Evolutionary conservation across 2,888 invertebrate genomes (phyloP).

Genomic region (Drepanosiphum platanoidis): DNA sequence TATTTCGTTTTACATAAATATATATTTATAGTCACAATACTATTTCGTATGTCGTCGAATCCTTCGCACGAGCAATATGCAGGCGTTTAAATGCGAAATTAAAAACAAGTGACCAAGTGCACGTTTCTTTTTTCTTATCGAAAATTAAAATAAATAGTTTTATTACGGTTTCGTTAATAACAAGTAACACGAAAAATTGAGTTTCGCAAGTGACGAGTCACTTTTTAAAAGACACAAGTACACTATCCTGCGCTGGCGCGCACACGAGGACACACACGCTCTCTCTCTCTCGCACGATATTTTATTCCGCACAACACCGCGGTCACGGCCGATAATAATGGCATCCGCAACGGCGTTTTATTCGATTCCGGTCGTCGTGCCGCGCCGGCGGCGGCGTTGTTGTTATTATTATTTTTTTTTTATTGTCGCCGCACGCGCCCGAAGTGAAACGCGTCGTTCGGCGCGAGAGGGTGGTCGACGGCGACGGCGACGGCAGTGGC

Average conservation of each 20-base stretch:
- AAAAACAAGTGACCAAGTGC: too few species aligned
- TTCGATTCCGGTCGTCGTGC: constrained; percentile 31
- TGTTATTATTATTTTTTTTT: constrained; percentile 52
- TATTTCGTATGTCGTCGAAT: too few species aligned
- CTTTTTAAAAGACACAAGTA: too few species aligned
- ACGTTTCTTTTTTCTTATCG: too few species aligned
- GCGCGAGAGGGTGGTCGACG: background rate
- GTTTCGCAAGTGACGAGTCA: too few species aligned
- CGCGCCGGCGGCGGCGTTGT: background rate
- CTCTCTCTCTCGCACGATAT: background rate
- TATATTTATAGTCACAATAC: too few species aligned
- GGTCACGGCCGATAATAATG: constrained; percentile 57
- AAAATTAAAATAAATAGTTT: too few species aligned
- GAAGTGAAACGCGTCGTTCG: background rate
- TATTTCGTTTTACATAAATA: too few species aligned
- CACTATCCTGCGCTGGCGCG: background rate
- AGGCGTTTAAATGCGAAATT: too few species aligned
- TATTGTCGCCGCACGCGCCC: constrained; percentile 54
- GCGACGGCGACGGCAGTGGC: background rate
- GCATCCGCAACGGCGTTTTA: constrained; percentile 26
- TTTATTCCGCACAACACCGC: background rate
- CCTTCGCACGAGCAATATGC: too few species aligned
- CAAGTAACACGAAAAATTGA: too few species aligned
- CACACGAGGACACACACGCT: background rate
- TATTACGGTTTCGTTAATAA: too few species aligned